These are phyloP conservation scores for Leptosomus discolor DNA, from an alignment of 2,113 vertebrate species.

Conservation along the genomic window DNA sequence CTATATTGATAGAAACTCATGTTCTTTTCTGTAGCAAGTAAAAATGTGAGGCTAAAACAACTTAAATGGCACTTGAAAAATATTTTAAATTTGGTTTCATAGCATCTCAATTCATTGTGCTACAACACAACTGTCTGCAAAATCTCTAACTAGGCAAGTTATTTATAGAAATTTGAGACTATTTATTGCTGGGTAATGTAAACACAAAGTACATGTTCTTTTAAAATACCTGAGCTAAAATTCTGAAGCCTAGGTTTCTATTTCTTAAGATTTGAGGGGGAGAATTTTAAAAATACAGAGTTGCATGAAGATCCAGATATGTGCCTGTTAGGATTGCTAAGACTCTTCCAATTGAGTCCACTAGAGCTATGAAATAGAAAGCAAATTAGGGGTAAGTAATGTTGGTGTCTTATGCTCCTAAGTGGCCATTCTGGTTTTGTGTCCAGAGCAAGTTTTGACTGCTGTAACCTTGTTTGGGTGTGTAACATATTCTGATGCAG, in stretches of 20 bases:
- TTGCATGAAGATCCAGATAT: background rate
- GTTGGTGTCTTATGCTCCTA: background rate
- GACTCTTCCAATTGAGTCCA: background rate
- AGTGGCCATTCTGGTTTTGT: background rate
- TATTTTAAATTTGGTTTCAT: background rate
- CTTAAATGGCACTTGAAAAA: background rate
- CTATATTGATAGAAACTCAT: background rate
- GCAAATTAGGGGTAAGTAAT: background rate
- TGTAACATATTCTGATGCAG: background rate
- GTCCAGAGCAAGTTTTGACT: background rate
- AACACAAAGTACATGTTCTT: background rate
- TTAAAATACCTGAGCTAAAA: accelerated
- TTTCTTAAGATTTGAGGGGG: background rate
- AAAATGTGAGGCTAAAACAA: background rate
- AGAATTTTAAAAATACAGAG: background rate
- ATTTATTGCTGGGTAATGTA: background rate
- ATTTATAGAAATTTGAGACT: background rate
- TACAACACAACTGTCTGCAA: background rate
- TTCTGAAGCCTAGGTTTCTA: background rate
- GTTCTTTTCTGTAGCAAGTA: background rate
- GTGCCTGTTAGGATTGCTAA: background rate
- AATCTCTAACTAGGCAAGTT: background rate
- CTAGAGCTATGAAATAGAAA: background rate
- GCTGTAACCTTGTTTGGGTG: background rate
- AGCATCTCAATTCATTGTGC: background rate